Evolutionary conservation across 2,797 vertebrate genomes (phyloP).

Genomic region (Myotis pilosus): DNA sequence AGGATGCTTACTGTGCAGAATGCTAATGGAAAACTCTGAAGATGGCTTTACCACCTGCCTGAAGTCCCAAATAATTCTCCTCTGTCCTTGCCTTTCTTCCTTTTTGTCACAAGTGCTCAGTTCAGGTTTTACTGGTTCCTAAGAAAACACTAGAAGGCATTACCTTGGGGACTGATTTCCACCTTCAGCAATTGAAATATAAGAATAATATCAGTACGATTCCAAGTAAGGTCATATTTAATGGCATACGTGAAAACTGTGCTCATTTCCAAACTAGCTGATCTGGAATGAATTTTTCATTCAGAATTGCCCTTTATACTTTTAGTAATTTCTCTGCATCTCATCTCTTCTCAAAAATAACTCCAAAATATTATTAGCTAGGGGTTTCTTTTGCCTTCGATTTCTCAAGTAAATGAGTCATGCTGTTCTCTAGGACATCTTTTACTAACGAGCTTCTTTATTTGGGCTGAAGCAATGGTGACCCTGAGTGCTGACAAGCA

Average conservation of each 20-base stretch:
- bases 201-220: neutral
- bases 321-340: neutral
- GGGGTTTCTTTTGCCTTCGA: constrained; percentile 52
- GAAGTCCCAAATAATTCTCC: neutral
- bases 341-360: constrained; percentile 61
- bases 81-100: neutral
- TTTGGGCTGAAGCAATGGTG: constrained; percentile 50
- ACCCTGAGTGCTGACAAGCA: constrained; percentile 53
- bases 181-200: neutral
- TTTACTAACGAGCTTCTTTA: constrained; percentile 59
- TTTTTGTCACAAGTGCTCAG: neutral
- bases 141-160: neutral
- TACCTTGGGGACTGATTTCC: neutral
- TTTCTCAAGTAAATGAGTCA: constrained; percentile 62
- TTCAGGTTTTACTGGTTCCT: neutral
- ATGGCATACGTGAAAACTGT: neutral
- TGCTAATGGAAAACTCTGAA: neutral
- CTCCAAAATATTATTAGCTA: constrained; percentile 59
- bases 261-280: constrained; percentile 2
- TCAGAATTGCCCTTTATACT: constrained; percentile 28
- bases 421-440: constrained; percentile 41
- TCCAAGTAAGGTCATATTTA: neutral
- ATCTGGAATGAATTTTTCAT: constrained; percentile 50
- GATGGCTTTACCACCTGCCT: neutral
- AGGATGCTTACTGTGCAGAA: neutral